Evolutionary conservation across 2,888 invertebrate species (phyloP).

Genomic region (Phyllotreta striolata): DNA sequence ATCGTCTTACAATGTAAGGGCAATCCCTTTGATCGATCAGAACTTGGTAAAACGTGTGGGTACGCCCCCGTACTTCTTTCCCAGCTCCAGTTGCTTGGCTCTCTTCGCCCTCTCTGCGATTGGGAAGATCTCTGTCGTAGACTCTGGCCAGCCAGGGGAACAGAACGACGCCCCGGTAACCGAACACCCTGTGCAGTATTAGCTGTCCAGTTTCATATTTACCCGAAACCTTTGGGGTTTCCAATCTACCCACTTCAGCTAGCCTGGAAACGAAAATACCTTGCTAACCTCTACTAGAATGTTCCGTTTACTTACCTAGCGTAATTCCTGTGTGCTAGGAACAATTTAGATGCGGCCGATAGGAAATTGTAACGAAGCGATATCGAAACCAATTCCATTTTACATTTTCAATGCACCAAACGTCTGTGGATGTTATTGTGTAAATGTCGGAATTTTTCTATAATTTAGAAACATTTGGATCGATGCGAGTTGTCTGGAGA

Average conservation of each 20-base stretch:
- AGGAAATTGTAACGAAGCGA: slow-evolving; percentile 45
- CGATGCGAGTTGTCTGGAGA: slow-evolving; percentile 1
- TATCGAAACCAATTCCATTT: slow-evolving; percentile 53
- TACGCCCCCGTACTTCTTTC: slow-evolving; percentile 88
- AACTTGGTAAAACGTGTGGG: slow-evolving; percentile 97
- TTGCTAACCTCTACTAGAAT: slow-evolving; percentile 2
- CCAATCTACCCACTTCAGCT: slow-evolving; percentile 92
- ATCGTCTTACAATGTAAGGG: slow-evolving; percentile 85
- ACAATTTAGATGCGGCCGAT: slow-evolving; percentile 44
- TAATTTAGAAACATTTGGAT: slow-evolving; percentile 21
- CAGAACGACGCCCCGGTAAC: slow-evolving; percentile 94
- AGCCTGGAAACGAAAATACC: slow-evolving; percentile 67
- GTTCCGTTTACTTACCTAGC: slow-evolving; percentile 45
- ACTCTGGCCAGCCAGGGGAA: slow-evolving; percentile 97
- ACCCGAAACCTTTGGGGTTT: slow-evolving; percentile 83
- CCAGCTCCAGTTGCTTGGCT: slow-evolving; percentile 65
- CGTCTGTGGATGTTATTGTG: slow-evolving; percentile 17
- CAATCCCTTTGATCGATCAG: slow-evolving; percentile 97
- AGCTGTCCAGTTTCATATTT: slow-evolving; percentile 97
- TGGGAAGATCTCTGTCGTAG: slow-evolving; percentile 88
- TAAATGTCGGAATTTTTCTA: slow-evolving; percentile 9
- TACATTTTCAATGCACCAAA: slow-evolving; percentile 51
- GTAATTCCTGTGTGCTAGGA: slow-evolving; percentile 47
- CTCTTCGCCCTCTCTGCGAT: slow-evolving; percentile 55
- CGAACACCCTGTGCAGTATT: slow-evolving; percentile 95